Conservation (phyloP, 1,140 invertebrate genomes). For the Drosophila nannoptera region DNA sequence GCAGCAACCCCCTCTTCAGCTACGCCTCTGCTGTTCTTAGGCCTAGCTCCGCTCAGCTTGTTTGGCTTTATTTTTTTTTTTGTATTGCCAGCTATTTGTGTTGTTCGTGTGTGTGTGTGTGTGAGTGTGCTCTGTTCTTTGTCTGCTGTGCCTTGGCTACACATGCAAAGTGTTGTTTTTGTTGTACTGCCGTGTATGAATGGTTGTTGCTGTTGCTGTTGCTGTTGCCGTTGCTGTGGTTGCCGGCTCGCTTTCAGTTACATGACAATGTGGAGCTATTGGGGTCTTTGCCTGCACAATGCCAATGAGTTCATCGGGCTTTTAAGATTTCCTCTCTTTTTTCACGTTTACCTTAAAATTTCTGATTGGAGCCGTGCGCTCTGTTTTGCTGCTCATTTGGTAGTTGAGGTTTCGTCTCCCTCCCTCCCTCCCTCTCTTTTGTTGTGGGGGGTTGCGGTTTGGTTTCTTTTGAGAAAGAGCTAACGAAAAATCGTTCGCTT, state of each 20-base stretch:
- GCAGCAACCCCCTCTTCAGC: background rate
- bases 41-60: conserved; percentile 75
- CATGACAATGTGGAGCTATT: conserved; percentile 70
- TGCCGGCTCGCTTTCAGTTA: conserved; percentile 55
- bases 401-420: conserved; percentile 2
- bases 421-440: background rate
- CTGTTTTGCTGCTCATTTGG: conserved; percentile 20
- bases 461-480: conserved; percentile 21
- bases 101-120: conserved; percentile 20
- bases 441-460: conserved; percentile 4
- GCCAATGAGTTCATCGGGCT: conserved; percentile 66
- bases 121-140: conserved; percentile 33
- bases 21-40: conserved; percentile 45
- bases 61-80: conserved; percentile 52
- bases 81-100: conserved; percentile 30
- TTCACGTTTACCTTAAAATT: conserved; percentile 21
- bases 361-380: conserved; percentile 27
- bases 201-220: conserved; percentile 37
- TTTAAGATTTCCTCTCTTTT: conserved; percentile 17
- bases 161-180: conserved; percentile 73
- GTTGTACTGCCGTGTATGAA: conserved; percentile 44
- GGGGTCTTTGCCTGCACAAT: conserved; percentile 52
- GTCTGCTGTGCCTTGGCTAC: conserved; percentile 52
- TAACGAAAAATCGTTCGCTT: conserved; percentile 29
- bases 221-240: conserved; percentile 35